phyloP scores from a whole-genome alignment of 2,797 vertebrate species.

The Rhinatrema bivittatum region DNA sequence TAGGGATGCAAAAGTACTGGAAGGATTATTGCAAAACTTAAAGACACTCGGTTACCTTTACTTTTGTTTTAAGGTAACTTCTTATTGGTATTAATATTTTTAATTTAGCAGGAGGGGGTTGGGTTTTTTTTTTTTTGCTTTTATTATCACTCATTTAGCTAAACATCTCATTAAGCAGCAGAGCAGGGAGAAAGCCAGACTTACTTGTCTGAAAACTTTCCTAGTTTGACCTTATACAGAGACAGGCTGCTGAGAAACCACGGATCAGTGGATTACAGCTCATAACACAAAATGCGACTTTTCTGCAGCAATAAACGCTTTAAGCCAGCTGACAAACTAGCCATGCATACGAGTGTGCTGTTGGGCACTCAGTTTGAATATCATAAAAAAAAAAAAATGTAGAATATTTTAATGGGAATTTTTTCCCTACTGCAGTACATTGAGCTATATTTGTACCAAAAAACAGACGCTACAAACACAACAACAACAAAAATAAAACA shows the following conservation, averaged over 20 bases:
- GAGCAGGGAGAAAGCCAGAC: slow-evolving; percentile 16
- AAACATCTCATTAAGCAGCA: slow-evolving; percentile 32
- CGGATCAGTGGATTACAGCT: slow-evolving; percentile 37
- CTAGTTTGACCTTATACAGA: slow-evolving; percentile 50
- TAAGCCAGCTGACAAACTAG: slow-evolving; percentile 3
- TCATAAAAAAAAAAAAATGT: background rate
- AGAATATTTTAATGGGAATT: too few species aligned
- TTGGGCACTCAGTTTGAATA: background rate
- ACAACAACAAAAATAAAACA: too few species aligned
- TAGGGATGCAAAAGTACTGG: slow-evolving; percentile 62
- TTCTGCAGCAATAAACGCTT: slow-evolving; percentile 5
- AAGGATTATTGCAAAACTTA: slow-evolving; percentile 68
- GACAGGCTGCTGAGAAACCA: slow-evolving; percentile 44
- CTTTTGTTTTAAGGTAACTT: slow-evolving; percentile 59
- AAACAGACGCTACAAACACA: too few species aligned
- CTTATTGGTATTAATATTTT: slow-evolving; percentile 6
- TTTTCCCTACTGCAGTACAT: too few species aligned
- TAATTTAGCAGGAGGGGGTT: slow-evolving; percentile 4
- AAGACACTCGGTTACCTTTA: slow-evolving; percentile 47
- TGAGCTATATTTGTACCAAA: too few species aligned
- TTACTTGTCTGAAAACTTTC: slow-evolving; percentile 54
- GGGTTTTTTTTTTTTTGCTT: slow-evolving; percentile 23
- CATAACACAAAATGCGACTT: too few species aligned
- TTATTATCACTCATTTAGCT: slow-evolving; percentile 13
- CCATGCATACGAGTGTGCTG: background rate